Percentiles rank a stretch among this genome's conserved stretches.
Conservation (phyloP, 2,797 vertebrate species). For the Sebastes kiyomatsui region DNA sequence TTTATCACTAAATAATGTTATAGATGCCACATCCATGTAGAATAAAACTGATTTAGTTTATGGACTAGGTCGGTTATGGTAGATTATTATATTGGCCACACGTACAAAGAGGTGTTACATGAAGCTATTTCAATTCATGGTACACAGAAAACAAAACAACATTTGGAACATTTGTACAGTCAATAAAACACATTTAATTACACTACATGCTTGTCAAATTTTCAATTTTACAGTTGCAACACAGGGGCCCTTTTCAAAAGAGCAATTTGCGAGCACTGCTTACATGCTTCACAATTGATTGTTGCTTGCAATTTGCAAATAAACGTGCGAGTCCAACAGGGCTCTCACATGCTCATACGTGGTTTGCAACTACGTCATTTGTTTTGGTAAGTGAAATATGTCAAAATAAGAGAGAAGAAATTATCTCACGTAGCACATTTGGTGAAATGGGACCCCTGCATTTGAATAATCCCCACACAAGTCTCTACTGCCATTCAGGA, state of each 20-base stretch:
- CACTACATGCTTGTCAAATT: neutral
- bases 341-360: neutral
- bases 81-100: neutral
- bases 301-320: neutral
- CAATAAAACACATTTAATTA: neutral
- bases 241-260: neutral
- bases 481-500: neutral
- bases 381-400: neutral
- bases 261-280: neutral
- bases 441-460: neutral
- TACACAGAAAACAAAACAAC: neutral
- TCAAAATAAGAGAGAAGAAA: neutral
- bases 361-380: neutral
- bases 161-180: neutral
- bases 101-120: neutral
- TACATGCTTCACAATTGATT: neutral
- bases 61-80: neutral
- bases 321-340: neutral
- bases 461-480: neutral
- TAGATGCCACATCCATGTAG: neutral
- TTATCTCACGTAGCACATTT: neutral
- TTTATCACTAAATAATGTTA: neutral
- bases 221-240: neutral
- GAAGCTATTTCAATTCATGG: neutral
- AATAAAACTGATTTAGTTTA: neutral